phyloP scores from a whole-genome alignment of 2,113 vertebrate species.

The Coryphaenoides rupestris region DNA sequence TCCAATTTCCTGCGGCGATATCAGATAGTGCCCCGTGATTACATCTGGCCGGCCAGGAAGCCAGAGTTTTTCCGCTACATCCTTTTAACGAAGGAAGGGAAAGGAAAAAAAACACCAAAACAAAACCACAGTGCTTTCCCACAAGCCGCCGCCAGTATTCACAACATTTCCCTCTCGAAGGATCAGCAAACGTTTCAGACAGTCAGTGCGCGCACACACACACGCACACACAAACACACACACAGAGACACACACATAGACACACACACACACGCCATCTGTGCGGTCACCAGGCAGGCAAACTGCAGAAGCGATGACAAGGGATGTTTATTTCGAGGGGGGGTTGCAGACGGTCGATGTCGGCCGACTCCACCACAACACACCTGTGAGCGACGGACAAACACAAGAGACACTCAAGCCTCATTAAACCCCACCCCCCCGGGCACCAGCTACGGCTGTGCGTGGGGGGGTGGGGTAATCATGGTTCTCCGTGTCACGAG shows the following conservation, averaged over 20 bases:
- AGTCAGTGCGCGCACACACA: too few species aligned
- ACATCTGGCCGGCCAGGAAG: slow-evolving; percentile 71
- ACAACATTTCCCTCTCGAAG: slow-evolving; percentile 51
- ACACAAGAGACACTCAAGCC: slow-evolving; percentile 46
- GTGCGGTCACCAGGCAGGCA: too few species aligned
- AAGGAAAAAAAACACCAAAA: neutral
- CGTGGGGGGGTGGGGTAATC: slow-evolving; percentile 44
- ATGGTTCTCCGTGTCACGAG: slow-evolving; percentile 10
- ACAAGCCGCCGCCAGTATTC: slow-evolving; percentile 25
- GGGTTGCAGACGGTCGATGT: slow-evolving; percentile 44
- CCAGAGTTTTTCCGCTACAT: slow-evolving; percentile 65
- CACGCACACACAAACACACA: too few species aligned
- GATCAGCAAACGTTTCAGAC: slow-evolving; percentile 57
- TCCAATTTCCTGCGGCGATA: slow-evolving; percentile 72
- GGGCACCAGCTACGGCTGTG: too few species aligned
- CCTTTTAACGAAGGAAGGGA: slow-evolving; percentile 30
- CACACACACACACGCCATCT: too few species aligned
- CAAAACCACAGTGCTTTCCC: neutral
- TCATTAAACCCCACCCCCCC: too few species aligned
- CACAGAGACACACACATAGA: too few species aligned
- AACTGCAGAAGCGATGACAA: too few species aligned
- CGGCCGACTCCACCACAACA: slow-evolving; percentile 39
- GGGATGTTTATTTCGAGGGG: slow-evolving; percentile 44
- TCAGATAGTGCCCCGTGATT: slow-evolving; percentile 73
- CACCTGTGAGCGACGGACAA: slow-evolving; percentile 42